These are phyloP conservation scores for Drosophila lini DNA, from an alignment of 1,140 invertebrate species.

Conservation along the genomic window DNA sequence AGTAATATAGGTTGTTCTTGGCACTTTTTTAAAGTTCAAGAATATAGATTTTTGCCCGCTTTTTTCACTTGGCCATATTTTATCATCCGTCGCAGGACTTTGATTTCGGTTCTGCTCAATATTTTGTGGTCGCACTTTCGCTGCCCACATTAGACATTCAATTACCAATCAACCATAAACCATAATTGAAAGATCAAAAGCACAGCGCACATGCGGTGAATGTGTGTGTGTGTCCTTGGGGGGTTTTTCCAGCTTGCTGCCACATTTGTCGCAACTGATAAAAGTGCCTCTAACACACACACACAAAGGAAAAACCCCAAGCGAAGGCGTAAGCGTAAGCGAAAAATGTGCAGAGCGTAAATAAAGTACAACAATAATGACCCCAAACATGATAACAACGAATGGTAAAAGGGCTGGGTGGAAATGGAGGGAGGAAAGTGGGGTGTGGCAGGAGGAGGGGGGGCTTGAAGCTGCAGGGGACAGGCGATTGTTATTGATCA, in stretches of 20 bases:
- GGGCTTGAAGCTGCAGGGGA: conserved; percentile 15
- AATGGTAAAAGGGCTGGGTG: conserved; percentile 29
- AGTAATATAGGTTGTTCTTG: no score
- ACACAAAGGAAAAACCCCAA: conserved; percentile 15
- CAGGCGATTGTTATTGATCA: conserved; percentile 78
- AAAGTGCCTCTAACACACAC: conserved; percentile 31
- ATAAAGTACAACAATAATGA: conserved; percentile 82
- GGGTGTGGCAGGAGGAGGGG: background rate
- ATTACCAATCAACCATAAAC: conserved; percentile 76
- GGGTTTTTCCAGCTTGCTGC: conserved; percentile 39
- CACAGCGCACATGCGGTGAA: conserved; percentile 18
- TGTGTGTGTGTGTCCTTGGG: conserved; percentile 1
- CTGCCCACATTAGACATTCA: conserved; percentile 64
- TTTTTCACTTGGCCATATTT: background rate
- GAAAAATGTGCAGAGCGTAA: conserved; percentile 77
- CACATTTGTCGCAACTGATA: conserved; percentile 73
- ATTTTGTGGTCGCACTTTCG: conserved; percentile 13
- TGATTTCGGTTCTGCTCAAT: conserved; percentile 33
- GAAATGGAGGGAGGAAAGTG: background rate
- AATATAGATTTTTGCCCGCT: background rate
- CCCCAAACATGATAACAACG: conserved; percentile 80
- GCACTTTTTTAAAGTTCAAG: no score
- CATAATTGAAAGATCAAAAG: conserved; percentile 80
- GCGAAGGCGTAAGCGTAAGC: conserved; percentile 67
- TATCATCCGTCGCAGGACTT: conserved; percentile 14